Evolutionary conservation across 2,797 vertebrate species (phyloP).

Genomic region (Heterohyrax brucei): DNA sequence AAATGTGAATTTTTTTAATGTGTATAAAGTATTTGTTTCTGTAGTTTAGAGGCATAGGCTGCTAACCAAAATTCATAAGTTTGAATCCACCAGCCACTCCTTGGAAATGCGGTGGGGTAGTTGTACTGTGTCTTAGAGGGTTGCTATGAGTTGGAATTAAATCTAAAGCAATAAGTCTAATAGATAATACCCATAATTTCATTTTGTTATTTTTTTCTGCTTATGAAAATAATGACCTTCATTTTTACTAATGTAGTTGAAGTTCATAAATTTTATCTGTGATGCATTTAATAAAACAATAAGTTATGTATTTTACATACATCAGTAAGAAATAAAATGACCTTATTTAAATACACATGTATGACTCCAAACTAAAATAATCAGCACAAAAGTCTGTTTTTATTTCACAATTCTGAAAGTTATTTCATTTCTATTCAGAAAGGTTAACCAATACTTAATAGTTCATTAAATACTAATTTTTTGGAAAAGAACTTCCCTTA

Average conservation of each 20-base stretch:
- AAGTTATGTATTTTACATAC: not conserved
- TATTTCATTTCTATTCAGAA: not conserved
- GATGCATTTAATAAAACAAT: conserved; percentile 42
- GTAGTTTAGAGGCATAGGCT: not conserved
- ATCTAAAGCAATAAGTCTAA: too few species aligned
- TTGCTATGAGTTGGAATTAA: too few species aligned
- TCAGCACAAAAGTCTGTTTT: not conserved
- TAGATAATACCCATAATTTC: not conserved
- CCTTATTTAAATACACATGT: not conserved
- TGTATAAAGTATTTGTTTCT: conserved; percentile 8
- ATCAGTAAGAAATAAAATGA: not conserved
- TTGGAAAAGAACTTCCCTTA: not conserved
- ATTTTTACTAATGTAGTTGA: conserved; percentile 34
- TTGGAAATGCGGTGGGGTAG: too few species aligned
- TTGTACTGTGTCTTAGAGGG: too few species aligned
- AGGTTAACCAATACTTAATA: not conserved
- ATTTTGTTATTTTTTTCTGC: not conserved
- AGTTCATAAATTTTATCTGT: not conserved
- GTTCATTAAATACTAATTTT: not conserved
- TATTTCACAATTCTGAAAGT: not conserved
- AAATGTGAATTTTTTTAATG: not conserved
- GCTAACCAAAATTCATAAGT: too few species aligned
- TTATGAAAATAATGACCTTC: not conserved
- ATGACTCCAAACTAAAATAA: not conserved
- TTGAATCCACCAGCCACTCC: too few species aligned